These are phyloP conservation scores for Eristalis intricaria DNA, from an alignment of 2,888 invertebrate species.

Conservation along the genomic window DNA sequence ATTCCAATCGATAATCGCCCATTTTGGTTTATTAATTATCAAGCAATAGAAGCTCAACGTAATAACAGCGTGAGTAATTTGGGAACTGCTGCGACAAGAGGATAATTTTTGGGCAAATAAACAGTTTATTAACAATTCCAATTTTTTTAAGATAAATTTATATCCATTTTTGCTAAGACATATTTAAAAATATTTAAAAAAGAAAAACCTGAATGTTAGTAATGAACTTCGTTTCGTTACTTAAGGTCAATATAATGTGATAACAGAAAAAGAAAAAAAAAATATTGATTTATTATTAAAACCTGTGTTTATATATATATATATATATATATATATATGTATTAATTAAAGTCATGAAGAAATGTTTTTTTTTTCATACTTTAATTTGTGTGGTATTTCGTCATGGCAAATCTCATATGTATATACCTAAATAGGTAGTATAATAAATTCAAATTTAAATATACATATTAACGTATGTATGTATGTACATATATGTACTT, in stretches of 20 bases:
- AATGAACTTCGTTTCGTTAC: background rate
- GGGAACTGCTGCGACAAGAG: slow-evolving; percentile 73
- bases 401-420: too few species aligned
- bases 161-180: too few species aligned
- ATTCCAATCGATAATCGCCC: slow-evolving; percentile 87
- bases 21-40: slow-evolving; percentile 88
- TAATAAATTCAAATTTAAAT: background rate
- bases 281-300: background rate
- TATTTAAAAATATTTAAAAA: too few species aligned
- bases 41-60: slow-evolving; percentile 85
- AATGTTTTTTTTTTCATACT: background rate
- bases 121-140: background rate
- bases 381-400: background rate
- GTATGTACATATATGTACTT: too few species aligned
- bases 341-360: background rate
- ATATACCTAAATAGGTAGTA: too few species aligned
- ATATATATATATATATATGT: background rate
- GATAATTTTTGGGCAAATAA: slow-evolving; percentile 75
- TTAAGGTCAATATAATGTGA: background rate
- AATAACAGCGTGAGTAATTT: slow-evolving; percentile 75
- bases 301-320: background rate
- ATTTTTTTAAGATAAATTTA: background rate
- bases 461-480: too few species aligned
- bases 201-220: background rate
- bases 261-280: background rate